Conservation (phyloP, 2,888 invertebrate species). For the Zonitis immaculata region DNA sequence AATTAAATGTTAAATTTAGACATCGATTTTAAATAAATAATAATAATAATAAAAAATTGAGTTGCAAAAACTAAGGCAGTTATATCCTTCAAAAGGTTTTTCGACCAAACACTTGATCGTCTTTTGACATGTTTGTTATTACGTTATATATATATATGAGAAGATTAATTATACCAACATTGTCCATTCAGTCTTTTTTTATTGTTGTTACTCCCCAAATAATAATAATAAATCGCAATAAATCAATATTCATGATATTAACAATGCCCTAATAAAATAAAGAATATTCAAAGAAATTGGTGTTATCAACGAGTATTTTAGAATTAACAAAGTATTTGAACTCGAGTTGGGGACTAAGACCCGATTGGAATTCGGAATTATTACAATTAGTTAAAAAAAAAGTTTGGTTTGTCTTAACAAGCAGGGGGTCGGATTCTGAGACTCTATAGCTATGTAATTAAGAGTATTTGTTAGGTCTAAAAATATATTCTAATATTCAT, state of each 20-base stretch:
- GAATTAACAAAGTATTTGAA: no score
- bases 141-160: constrained; percentile 13
- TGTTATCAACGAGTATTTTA: no score
- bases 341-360: no score
- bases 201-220: not conserved
- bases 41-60: constrained; percentile 10
- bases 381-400: no score
- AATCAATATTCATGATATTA: constrained; percentile 14
- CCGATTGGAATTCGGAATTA: no score
- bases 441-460: no score
- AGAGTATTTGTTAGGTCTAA: no score
- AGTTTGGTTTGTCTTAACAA: no score
- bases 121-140: constrained; percentile 18
- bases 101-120: constrained; percentile 15
- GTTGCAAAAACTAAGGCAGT: constrained; percentile 11
- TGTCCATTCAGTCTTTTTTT: constrained; percentile 13
- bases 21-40: constrained; percentile 5
- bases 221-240: constrained; percentile 1
- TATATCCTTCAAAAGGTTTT: constrained; percentile 15
- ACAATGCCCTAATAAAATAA: no score
- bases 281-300: no score
- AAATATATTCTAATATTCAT: no score
- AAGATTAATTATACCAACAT: constrained; percentile 18
- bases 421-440: no score
- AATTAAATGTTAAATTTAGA: constrained; percentile 16